Conservation (phyloP, 2,888 invertebrate species). For the Melieria omissa region DNA sequence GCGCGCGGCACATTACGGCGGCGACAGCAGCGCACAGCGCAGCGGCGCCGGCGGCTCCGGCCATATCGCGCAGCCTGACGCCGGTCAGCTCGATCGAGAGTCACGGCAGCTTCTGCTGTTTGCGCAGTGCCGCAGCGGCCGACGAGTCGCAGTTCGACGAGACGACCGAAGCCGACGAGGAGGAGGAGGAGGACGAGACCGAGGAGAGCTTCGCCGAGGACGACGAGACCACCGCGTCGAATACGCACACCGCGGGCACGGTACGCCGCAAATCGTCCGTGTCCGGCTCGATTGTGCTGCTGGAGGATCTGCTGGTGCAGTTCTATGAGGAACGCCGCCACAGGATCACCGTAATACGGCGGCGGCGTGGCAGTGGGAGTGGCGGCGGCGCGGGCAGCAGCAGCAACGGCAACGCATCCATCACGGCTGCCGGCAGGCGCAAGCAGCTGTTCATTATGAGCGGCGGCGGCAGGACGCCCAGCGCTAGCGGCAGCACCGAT, state of each 20-base stretch:
- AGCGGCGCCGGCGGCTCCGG: conserved; percentile 7
- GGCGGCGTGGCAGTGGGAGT: conserved; percentile 47
- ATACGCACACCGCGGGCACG: conserved; percentile 45
- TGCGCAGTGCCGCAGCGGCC: conserved; percentile 25
- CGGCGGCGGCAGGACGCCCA: conserved; percentile 45
- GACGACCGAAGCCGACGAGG: conserved; percentile 40
- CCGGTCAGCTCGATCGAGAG: conserved; percentile 44
- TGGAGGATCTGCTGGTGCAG: conserved; percentile 64
- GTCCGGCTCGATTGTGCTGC: conserved; percentile 53
- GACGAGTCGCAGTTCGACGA: conserved; percentile 22
- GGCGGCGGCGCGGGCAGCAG: conserved; percentile 41
- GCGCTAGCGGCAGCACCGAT: conserved; percentile 48
- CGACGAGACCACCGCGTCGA: conserved; percentile 36
- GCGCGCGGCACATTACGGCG: conserved; percentile 35
- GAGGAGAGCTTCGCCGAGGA: conserved; percentile 41
- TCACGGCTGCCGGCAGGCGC: conserved; percentile 44
- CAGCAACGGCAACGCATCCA: conserved; percentile 45
- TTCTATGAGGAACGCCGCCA: conserved; percentile 64
- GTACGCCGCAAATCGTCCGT: conserved; percentile 57
- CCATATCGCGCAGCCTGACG: conserved; percentile 40
- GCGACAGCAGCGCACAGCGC: conserved; percentile 17
- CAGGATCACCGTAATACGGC: conserved; percentile 59
- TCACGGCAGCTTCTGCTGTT: conserved; percentile 45
- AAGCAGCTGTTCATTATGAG: conserved; percentile 53
- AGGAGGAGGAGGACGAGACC: conserved; percentile 40